These are phyloP conservation scores for Herminia tarsipennalis DNA, from an alignment of 2,888 invertebrate genomes.

Conservation along the genomic window DNA sequence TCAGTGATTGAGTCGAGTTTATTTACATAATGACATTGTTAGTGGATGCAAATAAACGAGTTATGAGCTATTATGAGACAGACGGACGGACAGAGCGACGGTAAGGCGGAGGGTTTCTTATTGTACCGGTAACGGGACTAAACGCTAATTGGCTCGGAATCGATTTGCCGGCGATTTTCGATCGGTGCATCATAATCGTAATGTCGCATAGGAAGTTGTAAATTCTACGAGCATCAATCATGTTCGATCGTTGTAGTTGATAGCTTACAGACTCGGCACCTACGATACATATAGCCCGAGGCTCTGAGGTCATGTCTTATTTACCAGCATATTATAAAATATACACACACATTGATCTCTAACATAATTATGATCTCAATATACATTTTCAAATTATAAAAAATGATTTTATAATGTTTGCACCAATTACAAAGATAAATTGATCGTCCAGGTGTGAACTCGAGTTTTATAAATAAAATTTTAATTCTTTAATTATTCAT, in stretches of 20 bases:
- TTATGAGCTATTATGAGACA: slow-evolving; percentile 38
- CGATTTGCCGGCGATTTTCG: slow-evolving; percentile 19
- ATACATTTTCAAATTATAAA: too few relatives aligned
- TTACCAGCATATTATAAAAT: too few relatives aligned
- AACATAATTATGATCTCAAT: too few relatives aligned
- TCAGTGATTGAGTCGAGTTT: slow-evolving; percentile 44
- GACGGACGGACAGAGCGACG: slow-evolving; percentile 4
- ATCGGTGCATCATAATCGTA: slow-evolving; percentile 19
- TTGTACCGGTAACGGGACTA: slow-evolving; percentile 14
- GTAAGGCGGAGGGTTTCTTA: slow-evolving; percentile 13
- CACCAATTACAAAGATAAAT: not conserved
- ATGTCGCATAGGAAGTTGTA: slow-evolving; percentile 26
- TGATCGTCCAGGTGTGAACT: not conserved
- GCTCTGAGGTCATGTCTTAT: too few relatives aligned
- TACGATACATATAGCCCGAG: too few relatives aligned
- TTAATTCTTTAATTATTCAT: not conserved
- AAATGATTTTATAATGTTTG: not conserved
- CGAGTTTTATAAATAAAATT: not conserved
- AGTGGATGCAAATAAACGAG: slow-evolving; percentile 71
- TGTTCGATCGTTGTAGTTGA: slow-evolving; percentile 10
- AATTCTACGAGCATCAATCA: slow-evolving; percentile 14
- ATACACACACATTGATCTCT: too few relatives aligned
- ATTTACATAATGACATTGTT: slow-evolving; percentile 81
- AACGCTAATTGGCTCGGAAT: slow-evolving; percentile 23
- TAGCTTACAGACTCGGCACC: slow-evolving; percentile 2